Evolutionary conservation across 2,113 vertebrate species (phyloP).

Genomic region (Alouatta palliata): DNA sequence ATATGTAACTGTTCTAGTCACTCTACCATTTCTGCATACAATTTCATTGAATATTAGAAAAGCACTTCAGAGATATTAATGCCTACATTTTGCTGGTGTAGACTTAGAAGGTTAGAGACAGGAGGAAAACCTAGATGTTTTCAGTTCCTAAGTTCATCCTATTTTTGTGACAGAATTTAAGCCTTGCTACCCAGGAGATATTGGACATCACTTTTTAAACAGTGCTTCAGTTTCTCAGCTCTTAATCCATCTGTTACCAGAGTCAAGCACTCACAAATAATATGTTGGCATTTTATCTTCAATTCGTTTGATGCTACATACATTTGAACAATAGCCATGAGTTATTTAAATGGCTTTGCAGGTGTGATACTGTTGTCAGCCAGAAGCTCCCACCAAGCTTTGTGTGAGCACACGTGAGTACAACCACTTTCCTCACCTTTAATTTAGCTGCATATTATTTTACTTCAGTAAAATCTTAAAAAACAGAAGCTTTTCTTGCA

Average conservation of each 20-base stretch:
- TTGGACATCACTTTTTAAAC: neutral
- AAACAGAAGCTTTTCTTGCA: neutral
- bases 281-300: neutral
- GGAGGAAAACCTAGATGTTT: neutral
- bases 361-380: neutral
- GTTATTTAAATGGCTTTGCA: conserved; percentile 55
- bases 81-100: neutral
- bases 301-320: neutral
- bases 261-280: neutral
- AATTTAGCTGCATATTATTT: neutral
- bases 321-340: neutral
- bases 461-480: neutral
- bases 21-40: neutral
- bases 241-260: neutral
- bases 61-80: neutral
- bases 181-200: neutral
- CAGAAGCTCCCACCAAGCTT: neutral
- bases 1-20: neutral
- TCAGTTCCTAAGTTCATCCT: neutral
- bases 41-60: neutral
- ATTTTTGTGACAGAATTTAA: neutral
- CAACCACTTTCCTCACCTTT: neutral
- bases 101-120: neutral
- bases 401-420: neutral
- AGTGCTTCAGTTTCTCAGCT: neutral